A percentile compares a stretch with the other conserved stretches of the same genome.
Evolutionary conservation across 2,797 vertebrate species (phyloP).

Genomic region (Acanthurus lineatus): DNA sequence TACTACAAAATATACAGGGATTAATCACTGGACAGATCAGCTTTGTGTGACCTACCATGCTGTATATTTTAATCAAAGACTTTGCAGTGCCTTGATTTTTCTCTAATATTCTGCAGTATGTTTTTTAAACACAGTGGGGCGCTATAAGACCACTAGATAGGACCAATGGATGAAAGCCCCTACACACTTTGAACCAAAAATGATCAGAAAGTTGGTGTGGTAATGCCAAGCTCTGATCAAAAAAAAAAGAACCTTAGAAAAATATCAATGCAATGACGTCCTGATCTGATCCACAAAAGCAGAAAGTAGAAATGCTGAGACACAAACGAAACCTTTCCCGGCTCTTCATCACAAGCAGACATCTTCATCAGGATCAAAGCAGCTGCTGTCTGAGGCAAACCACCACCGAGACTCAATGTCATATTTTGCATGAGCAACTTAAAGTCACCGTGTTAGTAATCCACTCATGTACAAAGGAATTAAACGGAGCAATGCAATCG

Average conservation of each 20-base stretch:
- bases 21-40: not conserved
- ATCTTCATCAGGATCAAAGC: constrained; percentile 61
- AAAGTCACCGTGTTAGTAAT: constrained; percentile 49
- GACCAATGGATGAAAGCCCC: not conserved
- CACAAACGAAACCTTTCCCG: constrained; percentile 1
- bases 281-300: constrained; percentile 37
- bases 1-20: not conserved
- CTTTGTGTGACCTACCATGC: not conserved
- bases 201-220: constrained; percentile 17
- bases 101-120: constrained; percentile 46
- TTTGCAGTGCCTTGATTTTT: not conserved
- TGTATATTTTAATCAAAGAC: not conserved
- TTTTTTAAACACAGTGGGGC: constrained; percentile 69
- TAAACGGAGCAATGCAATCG: constrained; percentile 51
- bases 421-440: constrained; percentile 59
- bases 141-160: constrained; percentile 60
- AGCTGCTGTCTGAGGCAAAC: constrained; percentile 39
- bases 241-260: constrained; percentile 28
- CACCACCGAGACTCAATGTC: constrained; percentile 41
- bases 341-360: constrained; percentile 47
- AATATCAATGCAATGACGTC: constrained; percentile 39
- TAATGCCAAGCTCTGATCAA: constrained; percentile 30
- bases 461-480: constrained; percentile 55
- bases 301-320: constrained; percentile 41
- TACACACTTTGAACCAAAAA: not conserved